Percentiles rank a stretch among this genome's conserved stretches.
Evolutionary conservation across 2,797 vertebrate species (phyloP).

Genomic region (Spondyliosoma cantharus): DNA sequence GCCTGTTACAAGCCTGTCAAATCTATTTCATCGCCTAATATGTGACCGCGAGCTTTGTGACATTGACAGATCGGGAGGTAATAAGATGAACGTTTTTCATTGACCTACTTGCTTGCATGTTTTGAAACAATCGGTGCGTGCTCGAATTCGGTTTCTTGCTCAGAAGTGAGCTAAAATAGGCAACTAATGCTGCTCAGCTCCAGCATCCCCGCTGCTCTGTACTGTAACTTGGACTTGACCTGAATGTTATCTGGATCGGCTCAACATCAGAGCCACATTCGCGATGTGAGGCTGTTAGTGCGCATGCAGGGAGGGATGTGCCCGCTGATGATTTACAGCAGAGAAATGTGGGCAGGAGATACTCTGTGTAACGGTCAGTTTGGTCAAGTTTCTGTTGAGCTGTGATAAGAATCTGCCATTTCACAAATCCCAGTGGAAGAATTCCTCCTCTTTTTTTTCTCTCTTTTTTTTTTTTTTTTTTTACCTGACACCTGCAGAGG

Average conservation of each 20-base stretch:
- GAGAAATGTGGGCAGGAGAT: conserved; percentile 20
- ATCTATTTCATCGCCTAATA: conserved; percentile 33
- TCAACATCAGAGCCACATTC: conserved; percentile 69
- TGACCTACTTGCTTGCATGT: conserved; percentile 58
- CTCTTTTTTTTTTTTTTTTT: neutral
- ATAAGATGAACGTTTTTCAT: conserved; percentile 35
- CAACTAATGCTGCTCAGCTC: conserved; percentile 36
- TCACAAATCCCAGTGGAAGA: conserved; percentile 3
- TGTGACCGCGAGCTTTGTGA: conserved; percentile 62
- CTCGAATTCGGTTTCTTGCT: conserved; percentile 11
- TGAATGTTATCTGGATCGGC: conserved; percentile 76
- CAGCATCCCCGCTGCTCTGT: conserved; percentile 62
- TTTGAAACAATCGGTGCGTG: neutral
- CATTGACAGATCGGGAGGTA: conserved; percentile 70
- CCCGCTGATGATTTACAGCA: conserved; percentile 40
- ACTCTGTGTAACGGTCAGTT: conserved; percentile 18
- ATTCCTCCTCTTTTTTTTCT: neutral
- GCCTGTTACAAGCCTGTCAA: conserved; percentile 44
- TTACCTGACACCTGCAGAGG: conserved; percentile 37
- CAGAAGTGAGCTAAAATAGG: conserved; percentile 29
- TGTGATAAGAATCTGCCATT: conserved; percentile 9
- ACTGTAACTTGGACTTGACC: conserved; percentile 78
- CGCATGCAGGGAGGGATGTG: conserved; percentile 55
- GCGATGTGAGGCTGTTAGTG: conserved; percentile 47
- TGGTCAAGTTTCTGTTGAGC: conserved; percentile 33